Percentiles rank a stretch among this genome's conserved stretches.
Conservation (phyloP, 2,888 invertebrate genomes). For the Melangyna quadrimaculata region DNA sequence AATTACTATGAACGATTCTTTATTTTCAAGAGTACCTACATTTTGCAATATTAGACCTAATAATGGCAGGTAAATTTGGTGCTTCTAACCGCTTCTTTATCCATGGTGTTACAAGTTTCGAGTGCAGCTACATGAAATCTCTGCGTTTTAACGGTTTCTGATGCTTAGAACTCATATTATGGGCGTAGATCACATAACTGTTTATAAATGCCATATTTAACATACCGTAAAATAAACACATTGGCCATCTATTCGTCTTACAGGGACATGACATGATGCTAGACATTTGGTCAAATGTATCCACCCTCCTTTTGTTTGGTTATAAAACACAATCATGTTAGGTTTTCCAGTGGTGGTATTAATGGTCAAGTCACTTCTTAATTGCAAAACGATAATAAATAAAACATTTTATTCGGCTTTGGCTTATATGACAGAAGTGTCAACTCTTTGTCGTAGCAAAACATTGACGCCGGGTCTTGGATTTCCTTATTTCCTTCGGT, state of each 20-base stretch:
- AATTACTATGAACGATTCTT: too few relatives aligned
- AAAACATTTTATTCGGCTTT: background rate
- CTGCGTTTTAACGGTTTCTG: background rate
- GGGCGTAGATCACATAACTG: background rate
- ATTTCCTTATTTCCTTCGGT: background rate
- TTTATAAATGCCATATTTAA: background rate
- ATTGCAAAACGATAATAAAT: background rate
- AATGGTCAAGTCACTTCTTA: background rate
- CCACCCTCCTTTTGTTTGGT: conserved; percentile 1
- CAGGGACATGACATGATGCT: background rate
- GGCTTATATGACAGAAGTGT: conserved; percentile 10
- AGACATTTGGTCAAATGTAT: background rate
- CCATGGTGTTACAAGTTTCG: background rate
- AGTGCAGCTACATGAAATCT: too few relatives aligned
- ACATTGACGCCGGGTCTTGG: background rate
- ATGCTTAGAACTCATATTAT: background rate
- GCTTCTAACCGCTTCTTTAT: background rate
- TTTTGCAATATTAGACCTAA: background rate
- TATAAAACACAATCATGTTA: background rate
- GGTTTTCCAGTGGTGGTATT: background rate
- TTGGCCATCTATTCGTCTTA: background rate
- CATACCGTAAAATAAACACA: background rate
- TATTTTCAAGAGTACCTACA: too few relatives aligned
- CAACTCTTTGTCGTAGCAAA: background rate
- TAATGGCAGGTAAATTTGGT: background rate